Evolutionary conservation across 37 sponge, comb jelly and placozoan genomes (phyloP).

Genomic region (Chondrosia reniformis): DNA sequence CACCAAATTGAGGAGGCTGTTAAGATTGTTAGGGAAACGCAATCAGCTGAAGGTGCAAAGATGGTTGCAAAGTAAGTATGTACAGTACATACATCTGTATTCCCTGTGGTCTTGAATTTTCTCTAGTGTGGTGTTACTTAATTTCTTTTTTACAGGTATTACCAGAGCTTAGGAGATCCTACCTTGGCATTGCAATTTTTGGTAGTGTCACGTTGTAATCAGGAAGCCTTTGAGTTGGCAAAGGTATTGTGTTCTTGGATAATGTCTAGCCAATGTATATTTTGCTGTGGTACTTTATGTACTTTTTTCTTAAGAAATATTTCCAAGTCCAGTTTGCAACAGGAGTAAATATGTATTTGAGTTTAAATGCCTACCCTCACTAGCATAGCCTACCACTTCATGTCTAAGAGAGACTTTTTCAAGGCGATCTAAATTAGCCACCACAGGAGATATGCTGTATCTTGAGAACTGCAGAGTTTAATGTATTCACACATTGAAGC

Average conservation of each 20-base stretch:
- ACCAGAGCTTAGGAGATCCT: conserved; percentile 79
- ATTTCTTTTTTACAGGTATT: conserved; percentile 52
- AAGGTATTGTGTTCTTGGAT: conserved; percentile 38
- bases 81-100: neutral
- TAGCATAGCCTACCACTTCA: too few species aligned
- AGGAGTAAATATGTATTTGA: too few species aligned
- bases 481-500: too few species aligned
- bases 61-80: conserved; percentile 80
- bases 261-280: too few species aligned
- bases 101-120: neutral
- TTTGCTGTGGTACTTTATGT: too few species aligned
- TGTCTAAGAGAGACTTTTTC: too few species aligned
- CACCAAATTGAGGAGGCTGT: conserved; percentile 88
- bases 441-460: too few species aligned
- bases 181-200: conserved; percentile 87
- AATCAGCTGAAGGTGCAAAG: conserved; percentile 86
- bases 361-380: too few species aligned
- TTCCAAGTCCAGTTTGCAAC: too few species aligned
- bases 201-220: conserved; percentile 79
- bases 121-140: neutral
- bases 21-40: conserved; percentile 75
- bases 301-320: too few species aligned
- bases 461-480: too few species aligned
- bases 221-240: conserved; percentile 92
- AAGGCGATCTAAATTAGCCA: too few species aligned